These are phyloP conservation scores for Heloderma charlesbogerti DNA, from an alignment of 2,113 vertebrate species.

Conservation along the genomic window DNA sequence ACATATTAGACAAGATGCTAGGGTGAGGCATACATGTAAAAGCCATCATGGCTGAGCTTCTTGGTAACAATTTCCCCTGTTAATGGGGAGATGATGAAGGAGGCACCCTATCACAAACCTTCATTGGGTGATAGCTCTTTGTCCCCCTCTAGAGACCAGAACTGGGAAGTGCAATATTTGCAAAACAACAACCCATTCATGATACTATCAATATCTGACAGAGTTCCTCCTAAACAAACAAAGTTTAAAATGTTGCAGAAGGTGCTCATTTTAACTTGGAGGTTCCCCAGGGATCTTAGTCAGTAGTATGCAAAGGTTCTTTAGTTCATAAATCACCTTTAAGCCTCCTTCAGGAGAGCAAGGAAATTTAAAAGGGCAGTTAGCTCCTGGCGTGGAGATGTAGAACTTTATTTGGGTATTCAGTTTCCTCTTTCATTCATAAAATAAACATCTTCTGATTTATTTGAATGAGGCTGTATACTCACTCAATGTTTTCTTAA, in stretches of 20 bases:
- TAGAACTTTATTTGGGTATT: slow-evolving; percentile 73
- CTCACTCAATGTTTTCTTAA: slow-evolving; percentile 71
- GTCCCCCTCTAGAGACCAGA: background rate
- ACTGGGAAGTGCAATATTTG: background rate
- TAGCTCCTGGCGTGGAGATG: slow-evolving; percentile 60
- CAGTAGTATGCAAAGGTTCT: slow-evolving; percentile 39
- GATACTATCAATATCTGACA: background rate
- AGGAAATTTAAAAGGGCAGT: slow-evolving; percentile 66
- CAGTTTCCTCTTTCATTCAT: slow-evolving; percentile 73
- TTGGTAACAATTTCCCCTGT: background rate
- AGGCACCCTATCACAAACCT: background rate
- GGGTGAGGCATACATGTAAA: too few species aligned
- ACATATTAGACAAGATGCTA: too few species aligned
- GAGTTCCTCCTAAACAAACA: background rate
- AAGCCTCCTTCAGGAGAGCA: slow-evolving; percentile 58
- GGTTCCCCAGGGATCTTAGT: slow-evolving; percentile 43
- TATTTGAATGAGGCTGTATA: slow-evolving; percentile 67
- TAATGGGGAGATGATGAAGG: background rate
- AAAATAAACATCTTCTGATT: slow-evolving; percentile 74
- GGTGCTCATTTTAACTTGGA: slow-evolving; percentile 31
- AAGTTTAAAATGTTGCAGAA: slow-evolving; percentile 25
- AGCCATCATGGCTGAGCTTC: background rate
- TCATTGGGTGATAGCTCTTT: background rate
- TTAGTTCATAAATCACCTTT: slow-evolving; percentile 57
- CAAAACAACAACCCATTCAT: background rate